phyloP scores from a whole-genome alignment of 2,888 invertebrate species.

The Laspeyria flexula region DNA sequence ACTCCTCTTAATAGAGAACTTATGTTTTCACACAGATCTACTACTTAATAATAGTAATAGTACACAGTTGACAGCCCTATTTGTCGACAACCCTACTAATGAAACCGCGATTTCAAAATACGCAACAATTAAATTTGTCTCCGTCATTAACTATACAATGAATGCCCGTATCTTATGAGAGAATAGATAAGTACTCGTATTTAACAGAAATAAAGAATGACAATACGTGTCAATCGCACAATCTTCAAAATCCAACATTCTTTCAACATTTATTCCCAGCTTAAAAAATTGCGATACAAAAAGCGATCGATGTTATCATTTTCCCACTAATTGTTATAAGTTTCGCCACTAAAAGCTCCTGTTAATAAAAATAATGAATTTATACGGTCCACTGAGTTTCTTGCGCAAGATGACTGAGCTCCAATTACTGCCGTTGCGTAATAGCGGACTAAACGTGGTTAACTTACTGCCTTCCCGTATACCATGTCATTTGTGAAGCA shows the following conservation, averaged over 20 bases:
- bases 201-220: conserved; percentile 1
- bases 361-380: conserved; percentile 47
- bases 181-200: not conserved
- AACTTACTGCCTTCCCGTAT: conserved; percentile 25
- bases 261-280: not conserved
- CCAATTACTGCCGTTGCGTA: conserved; percentile 65
- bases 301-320: conserved; percentile 30
- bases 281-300: conserved; percentile 9
- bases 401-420: conserved; percentile 48
- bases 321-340: conserved; percentile 40
- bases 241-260: not conserved
- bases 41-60: not conserved
- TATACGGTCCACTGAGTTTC: conserved; percentile 50
- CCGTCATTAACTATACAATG: conserved; percentile 6
- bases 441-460: conserved; percentile 40
- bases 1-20: no score
- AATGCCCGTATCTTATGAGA: conserved; percentile 7
- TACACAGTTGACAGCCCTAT: not conserved
- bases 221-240: conserved; percentile 1
- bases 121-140: not conserved
- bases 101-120: not conserved
- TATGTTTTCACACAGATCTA: no score
- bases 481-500: conserved; percentile 37
- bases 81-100: no score
- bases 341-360: conserved; percentile 36